Base-by-base conservation (phyloP, 2,113 vertebrate species). In the Oreochromis niloticus region DNA sequence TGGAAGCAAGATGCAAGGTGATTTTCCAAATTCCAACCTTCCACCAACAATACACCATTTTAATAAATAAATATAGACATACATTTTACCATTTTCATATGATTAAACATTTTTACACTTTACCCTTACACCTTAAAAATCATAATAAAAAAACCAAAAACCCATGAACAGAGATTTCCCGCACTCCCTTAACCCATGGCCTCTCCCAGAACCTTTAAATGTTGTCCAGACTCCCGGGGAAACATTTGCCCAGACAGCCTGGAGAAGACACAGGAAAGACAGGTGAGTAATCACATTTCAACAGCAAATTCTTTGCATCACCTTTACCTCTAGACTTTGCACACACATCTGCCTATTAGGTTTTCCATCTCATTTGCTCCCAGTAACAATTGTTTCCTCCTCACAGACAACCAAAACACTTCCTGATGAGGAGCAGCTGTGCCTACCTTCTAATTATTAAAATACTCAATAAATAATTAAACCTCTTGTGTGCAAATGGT, bases 391-490 rank as follows among this genome's bases (percentile, higher is more conserved):
- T 54, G 19, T 54, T 17, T 61, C 16, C 57, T 61, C 57, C 57
- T 61, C 16, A 61, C 57, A 34, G 27, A 1, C 57, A 24, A 56
- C 54, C 22, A 7, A 6, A 22, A 61, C 30, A 61, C 14, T 61
- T 0, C 27, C 30, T 32, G 27, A 32, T 32, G 30, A 61, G 30
- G 27, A 32, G 27, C 57, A 61, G 57, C 57, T 10, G 27, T 52
- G 50, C 17, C 27, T 61, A 32, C 57, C 27, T 61, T 1, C 57
- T 32, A 61, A 61, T 61, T 61, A 32, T 61, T 61, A 32, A 61
- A 61, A 61, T 61, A 61, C 14, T 32, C 57, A 61, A 61, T 32
- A 61, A 61, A 61, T 61, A 32, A 61, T 61, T 32, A 61, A 32
- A 61, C 14, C 27, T 17, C 27, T 61, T 17, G 57, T 32, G 27